phyloP scores from a whole-genome alignment of 2,797 vertebrate species.

The Ceryle rudis region DNA sequence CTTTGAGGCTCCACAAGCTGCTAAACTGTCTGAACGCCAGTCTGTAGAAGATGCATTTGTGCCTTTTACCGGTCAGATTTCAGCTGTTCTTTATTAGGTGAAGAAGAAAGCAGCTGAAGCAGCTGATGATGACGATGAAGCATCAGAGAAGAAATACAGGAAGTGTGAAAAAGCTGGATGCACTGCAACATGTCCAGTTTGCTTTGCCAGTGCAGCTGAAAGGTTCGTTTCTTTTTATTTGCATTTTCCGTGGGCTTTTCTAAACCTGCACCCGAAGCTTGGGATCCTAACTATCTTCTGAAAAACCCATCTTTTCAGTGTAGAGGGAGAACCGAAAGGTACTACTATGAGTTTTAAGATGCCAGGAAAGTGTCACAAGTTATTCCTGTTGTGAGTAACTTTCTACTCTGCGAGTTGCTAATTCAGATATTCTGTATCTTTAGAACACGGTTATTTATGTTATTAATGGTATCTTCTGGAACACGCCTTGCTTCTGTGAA shows the following conservation, averaged over 20 bases:
- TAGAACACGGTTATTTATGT: background rate
- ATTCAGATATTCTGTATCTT: background rate
- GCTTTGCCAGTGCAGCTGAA: constrained; percentile 96
- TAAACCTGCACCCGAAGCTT: background rate
- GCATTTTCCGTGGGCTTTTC: background rate
- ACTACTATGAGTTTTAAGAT: background rate
- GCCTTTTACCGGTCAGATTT: background rate
- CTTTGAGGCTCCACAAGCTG: background rate
- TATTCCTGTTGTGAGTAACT: background rate
- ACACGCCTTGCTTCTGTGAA: background rate
- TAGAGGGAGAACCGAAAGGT: background rate
- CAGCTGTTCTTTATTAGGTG: constrained; percentile 78
- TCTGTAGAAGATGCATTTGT: background rate
- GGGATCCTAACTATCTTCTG: background rate
- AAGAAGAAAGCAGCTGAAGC: constrained; percentile 89
- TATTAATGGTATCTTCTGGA: background rate
- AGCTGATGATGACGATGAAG: constrained; percentile 89
- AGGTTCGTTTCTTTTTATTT: constrained; percentile 80
- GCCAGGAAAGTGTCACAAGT: background rate
- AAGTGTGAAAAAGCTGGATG: constrained; percentile 98
- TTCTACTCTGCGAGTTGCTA: background rate
- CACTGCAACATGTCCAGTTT: constrained; percentile 92
- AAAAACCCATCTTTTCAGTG: background rate
- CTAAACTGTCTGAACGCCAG: background rate
- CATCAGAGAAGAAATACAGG: constrained; percentile 94